Evolutionary conservation across 2,797 vertebrate genomes (phyloP).

Genomic region (Balearica regulorum): DNA sequence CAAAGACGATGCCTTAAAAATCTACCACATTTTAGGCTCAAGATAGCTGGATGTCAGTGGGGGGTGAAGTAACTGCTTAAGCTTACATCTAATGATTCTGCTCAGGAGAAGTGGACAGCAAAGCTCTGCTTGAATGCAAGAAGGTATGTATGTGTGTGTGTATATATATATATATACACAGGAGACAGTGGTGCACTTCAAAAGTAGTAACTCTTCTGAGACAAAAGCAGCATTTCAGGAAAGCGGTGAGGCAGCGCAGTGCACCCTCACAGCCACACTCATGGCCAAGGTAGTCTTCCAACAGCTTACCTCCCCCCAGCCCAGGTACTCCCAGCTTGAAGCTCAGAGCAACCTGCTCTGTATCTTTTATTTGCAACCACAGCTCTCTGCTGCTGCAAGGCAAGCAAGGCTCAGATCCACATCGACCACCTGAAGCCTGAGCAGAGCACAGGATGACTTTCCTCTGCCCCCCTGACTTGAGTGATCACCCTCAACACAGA

Average conservation of each 20-base stretch:
- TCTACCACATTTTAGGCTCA: neutral
- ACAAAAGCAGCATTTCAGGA: neutral
- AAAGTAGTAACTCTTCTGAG: neutral
- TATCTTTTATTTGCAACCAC: neutral
- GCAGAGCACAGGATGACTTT: neutral
- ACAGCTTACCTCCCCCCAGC: neutral
- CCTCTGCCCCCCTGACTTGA: neutral
- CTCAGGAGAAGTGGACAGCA: neutral
- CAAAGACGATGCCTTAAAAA: neutral
- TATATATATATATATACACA: neutral
- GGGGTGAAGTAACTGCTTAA: neutral
- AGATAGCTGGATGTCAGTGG: neutral
- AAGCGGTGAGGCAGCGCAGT: neutral
- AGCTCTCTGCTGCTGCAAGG: neutral
- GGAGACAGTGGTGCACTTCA: neutral
- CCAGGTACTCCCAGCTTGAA: neutral
- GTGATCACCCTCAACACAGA: neutral
- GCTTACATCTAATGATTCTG: neutral
- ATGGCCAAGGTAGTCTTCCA: neutral
- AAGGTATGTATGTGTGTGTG: neutral
- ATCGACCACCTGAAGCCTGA: neutral
- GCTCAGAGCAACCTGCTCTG: neutral
- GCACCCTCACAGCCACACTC: neutral
- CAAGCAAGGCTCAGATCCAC: neutral
- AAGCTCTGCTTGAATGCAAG: neutral